A percentile compares a stretch with the other conserved stretches of the same genome.
Evolutionary conservation across 2,888 invertebrate species (phyloP).

Genomic region (Carpatolechia fugitivella): DNA sequence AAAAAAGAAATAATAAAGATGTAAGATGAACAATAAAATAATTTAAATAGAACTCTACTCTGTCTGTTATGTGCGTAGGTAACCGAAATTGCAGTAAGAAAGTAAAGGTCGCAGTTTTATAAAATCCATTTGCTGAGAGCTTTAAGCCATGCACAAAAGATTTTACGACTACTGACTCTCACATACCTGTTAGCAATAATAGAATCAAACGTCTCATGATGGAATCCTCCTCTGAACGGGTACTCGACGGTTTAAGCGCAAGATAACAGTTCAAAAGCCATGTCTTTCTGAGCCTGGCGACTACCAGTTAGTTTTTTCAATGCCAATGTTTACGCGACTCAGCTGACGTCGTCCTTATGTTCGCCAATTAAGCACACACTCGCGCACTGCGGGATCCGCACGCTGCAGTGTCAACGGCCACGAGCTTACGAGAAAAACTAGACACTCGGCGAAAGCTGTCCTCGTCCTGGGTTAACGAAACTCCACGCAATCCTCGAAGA

Average conservation of each 20-base stretch:
- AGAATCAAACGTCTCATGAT: constrained; percentile 65
- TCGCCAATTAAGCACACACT: constrained; percentile 76
- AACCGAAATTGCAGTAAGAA: no score
- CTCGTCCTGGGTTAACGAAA: constrained; percentile 34
- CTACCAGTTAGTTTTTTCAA: constrained; percentile 45
- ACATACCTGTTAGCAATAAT: constrained; percentile 66
- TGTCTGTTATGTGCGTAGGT: no score
- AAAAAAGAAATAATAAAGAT: no score
- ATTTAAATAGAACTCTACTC: no score
- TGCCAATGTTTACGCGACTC: constrained; percentile 72
- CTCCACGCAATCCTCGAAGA: constrained; percentile 33
- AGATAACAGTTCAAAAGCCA: constrained; percentile 48
- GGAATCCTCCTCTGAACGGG: constrained; percentile 39
- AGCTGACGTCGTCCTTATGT: constrained; percentile 67
- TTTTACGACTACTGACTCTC: neutral
- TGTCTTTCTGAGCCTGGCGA: constrained; percentile 33
- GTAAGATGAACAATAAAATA: no score
- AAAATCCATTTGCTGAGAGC: neutral
- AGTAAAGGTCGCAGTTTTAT: neutral
- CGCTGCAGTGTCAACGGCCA: constrained; percentile 78
- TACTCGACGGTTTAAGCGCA: constrained; percentile 43
- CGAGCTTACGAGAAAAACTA: constrained; percentile 69
- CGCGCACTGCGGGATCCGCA: constrained; percentile 76
- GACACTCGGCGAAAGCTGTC: constrained; percentile 67
- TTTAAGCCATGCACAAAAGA: neutral